Evolutionary conservation across 2,797 vertebrate species (phyloP).

Genomic region (Leptodactylus fallax): DNA sequence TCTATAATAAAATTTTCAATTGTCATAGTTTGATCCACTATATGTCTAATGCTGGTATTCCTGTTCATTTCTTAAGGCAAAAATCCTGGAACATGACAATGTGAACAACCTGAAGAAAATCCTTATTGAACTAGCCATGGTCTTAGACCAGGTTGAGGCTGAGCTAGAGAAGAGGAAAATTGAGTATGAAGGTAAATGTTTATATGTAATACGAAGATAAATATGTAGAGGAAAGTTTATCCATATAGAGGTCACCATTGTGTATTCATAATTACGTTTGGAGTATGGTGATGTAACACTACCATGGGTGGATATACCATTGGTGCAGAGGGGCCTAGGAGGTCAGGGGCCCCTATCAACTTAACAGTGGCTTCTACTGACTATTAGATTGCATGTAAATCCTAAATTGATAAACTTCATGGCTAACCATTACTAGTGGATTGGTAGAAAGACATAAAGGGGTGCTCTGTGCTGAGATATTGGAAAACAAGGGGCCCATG

Average conservation of each 20-base stretch:
- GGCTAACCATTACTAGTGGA: no score
- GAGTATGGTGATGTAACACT: no score
- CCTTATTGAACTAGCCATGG: constrained; percentile 94
- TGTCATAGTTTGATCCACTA: background rate
- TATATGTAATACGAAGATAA: background rate
- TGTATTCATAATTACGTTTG: no score
- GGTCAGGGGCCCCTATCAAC: no score
- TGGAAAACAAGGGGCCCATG: no score
- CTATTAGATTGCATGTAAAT: no score
- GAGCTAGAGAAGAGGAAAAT: constrained; percentile 98
- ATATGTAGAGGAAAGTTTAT: background rate
- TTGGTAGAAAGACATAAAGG: no score
- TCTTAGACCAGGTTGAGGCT: constrained; percentile 95
- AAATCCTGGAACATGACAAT: constrained; percentile 97
- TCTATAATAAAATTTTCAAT: background rate
- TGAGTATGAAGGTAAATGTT: constrained; percentile 89
- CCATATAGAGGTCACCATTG: background rate
- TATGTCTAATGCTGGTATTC: constrained; percentile 27
- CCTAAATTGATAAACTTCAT: no score
- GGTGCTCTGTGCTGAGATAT: no score
- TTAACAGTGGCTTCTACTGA: no score
- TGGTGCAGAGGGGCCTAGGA: no score
- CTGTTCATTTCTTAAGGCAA: constrained; percentile 78
- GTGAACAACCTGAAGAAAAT: constrained; percentile 98
- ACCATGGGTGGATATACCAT: no score